Base-by-base conservation (phyloP, 1,140 invertebrate species). In the Periplaneta americana region DNA sequence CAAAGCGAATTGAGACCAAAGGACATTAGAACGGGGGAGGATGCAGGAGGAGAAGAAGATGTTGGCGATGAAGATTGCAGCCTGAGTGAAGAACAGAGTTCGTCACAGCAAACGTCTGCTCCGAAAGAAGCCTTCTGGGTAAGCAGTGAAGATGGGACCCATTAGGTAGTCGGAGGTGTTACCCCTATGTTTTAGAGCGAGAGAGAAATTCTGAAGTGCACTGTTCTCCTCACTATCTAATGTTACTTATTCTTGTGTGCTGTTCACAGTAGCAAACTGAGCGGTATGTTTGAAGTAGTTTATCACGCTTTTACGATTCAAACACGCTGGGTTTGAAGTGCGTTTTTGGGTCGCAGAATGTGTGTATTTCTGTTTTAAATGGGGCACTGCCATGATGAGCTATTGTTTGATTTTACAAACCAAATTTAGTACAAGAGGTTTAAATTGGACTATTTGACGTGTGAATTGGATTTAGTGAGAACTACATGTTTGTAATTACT, bases 11-110 rank as follows among this genome's bases (percentile, higher is more conserved):
- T 15, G 39, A 15, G n/a, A 22, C 17, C 82, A 80, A 82, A 84
- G 79, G 79, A 81, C 83, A 86, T 87, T 84, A 87, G 85, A 84
- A 37, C 28, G 39, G 83, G 84, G 35, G 86, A 86, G 48, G 81
- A 84, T 36, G 86, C 86, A 84, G 86, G 87, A 78, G 84, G 84
- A 66, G 85, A 86, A 82, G 86, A 88, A 86, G 87, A 87, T 87
- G 86, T 84, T 39, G 84, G 85, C 81, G 82, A 84, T 76, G 84
- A 87, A 48, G 82, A 80, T 0, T 39, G 0, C 32, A 79, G 78
- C 35, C 5, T 36, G 8, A 22, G 78, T 36, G 32, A 79, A 79
- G 35, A 32, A 17, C 31, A 79, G 9, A 77, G 32, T 15, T 79
- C 78, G 10, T 36, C 75, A 77, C 75, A 77, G n/a, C 48, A 66